phyloP scores from a whole-genome alignment of 2,888 invertebrate genomes.

The Automeris io region DNA sequence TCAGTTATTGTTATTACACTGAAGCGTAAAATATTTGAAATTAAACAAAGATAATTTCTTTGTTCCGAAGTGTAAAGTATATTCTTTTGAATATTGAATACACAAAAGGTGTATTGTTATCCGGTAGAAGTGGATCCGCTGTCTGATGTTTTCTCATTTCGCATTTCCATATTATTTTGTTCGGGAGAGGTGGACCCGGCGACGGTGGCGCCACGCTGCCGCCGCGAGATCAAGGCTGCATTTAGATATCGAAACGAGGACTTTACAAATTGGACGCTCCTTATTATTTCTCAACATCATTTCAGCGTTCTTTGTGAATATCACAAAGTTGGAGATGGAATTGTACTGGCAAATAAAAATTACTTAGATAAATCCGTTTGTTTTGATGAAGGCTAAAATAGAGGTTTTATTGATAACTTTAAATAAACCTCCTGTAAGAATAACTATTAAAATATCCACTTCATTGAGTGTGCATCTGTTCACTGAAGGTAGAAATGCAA shows the following conservation, averaged over 20 bases:
- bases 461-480: too few relatives aligned
- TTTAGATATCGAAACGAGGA: slow-evolving; percentile 1
- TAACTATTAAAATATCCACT: too few relatives aligned
- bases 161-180: slow-evolving; percentile 68
- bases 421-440: too few relatives aligned
- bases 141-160: slow-evolving; percentile 55
- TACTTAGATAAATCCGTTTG: too few relatives aligned
- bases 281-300: slow-evolving; percentile 51
- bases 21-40: too few relatives aligned
- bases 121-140: slow-evolving; percentile 43
- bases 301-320: slow-evolving; percentile 30
- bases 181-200: slow-evolving; percentile 14
- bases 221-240: slow-evolving; percentile 4
- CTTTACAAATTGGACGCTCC: slow-evolving; percentile 55
- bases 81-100: slow-evolving; percentile 23
- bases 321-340: background rate
- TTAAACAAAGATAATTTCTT: background rate
- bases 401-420: too few relatives aligned
- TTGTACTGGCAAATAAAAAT: too few relatives aligned
- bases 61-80: slow-evolving; percentile 19
- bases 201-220: background rate
- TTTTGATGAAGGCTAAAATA: too few relatives aligned
- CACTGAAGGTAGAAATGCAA: too few relatives aligned
- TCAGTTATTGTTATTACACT: too few relatives aligned
- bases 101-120: slow-evolving; percentile 44